Evolutionary conservation across 2,888 invertebrate genomes (phyloP), one percentile per base, ranked within the genome.

Genomic region (Cybosia mesomella): DNA sequence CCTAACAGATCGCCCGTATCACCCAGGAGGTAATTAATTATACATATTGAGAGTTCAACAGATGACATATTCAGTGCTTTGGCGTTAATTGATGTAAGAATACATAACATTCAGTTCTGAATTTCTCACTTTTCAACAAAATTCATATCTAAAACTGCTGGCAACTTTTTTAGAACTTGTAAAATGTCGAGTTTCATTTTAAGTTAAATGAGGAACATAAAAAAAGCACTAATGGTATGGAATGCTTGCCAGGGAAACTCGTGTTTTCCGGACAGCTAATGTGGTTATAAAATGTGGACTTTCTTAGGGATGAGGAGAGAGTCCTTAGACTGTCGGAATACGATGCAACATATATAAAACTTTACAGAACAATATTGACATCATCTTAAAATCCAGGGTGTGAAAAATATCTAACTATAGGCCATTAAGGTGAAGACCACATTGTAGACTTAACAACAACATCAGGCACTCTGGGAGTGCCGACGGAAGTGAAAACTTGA

Each of bases 1-100:
- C 83, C 82, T 79, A 78, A 82, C 78, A 78, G 82, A 83, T 83
- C 81, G 78, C 70, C 72, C 69, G 74, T 68, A 77, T 72, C 67
- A 72, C 66, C 72, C 74, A 70, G 55, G 69, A 82, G 74, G 83
- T 85, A 85, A 88, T 87, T 88, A 89, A 88, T 88, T 84, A 86
- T 82, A 81, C 81, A 83, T 83, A 86, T 86, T 77, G 83, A 83
- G 74, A 82, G 76, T 64, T 72, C 66, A 63, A 73, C 64, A 68
- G 71, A 72, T 71, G 71, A 81, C 61, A 58, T 76, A 64, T 76
- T 71, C 63, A 70, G 28, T 69, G 66, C 55, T 73, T 66, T 66
- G 9, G 54, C 67, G 64, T 59, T 57, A 64, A 60, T 72, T 72
- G 71, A 71, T 71, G 58, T 55, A 11, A 49, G 49, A n/a, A n/a